Evolutionary conservation across 2,888 invertebrate species (phyloP).

Genomic region (Caprella mutica): DNA sequence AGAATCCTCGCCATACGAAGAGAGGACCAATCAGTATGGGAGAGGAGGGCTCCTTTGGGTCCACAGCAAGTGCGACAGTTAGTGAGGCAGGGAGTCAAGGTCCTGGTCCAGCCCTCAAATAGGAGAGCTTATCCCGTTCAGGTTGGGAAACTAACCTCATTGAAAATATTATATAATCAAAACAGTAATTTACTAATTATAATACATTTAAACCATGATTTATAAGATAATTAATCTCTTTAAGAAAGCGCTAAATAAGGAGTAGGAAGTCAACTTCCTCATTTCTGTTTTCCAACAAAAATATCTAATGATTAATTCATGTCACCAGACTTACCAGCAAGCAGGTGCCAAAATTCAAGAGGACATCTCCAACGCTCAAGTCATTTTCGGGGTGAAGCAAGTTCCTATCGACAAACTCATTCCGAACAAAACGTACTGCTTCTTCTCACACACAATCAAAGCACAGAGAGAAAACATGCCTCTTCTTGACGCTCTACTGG

Average conservation of each 20-base stretch:
- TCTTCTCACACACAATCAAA: constrained; percentile 96
- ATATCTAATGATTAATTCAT: constrained; percentile 7
- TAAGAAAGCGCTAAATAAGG: no score
- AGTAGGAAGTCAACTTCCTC: no score
- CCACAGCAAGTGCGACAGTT: constrained; percentile 82
- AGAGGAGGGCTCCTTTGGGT: constrained; percentile 84
- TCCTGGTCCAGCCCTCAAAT: constrained; percentile 96
- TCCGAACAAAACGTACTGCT: constrained; percentile 93
- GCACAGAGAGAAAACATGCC: constrained; percentile 98
- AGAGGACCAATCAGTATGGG: constrained; percentile 92
- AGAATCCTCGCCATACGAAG: constrained; percentile 73
- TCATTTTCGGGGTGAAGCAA: constrained; percentile 96
- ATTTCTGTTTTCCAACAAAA: not conserved
- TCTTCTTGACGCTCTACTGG: constrained; percentile 83
- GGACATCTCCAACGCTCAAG: constrained; percentile 88
- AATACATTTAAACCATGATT: no score
- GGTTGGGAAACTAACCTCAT: no score
- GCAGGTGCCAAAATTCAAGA: constrained; percentile 90
- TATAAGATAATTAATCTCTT: no score
- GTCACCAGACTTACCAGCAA: constrained; percentile 65
- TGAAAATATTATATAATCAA: no score
- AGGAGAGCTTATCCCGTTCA: constrained; percentile 95
- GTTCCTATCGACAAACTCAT: constrained; percentile 82
- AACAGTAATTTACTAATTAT: no score
- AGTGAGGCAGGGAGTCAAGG: constrained; percentile 75